Base-by-base conservation (phyloP, 2,113 vertebrate species). In the Anseranas semipalmata region DNA sequence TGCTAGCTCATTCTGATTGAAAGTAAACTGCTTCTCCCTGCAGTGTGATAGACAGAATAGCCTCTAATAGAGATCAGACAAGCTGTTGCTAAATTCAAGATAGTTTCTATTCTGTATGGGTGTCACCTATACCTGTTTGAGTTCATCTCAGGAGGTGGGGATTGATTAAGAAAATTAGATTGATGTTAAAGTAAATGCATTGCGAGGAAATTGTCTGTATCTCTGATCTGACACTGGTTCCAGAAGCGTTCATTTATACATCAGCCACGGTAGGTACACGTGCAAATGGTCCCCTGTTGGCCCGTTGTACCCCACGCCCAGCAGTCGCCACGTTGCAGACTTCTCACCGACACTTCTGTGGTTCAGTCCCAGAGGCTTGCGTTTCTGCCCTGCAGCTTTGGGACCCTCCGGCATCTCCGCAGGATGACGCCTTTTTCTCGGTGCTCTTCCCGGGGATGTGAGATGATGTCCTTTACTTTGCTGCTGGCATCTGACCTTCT, bases 131-230 rank as follows among this genome's bases (percentile, higher is more conserved):
- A 48, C 20, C 28, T 76, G 28, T 67, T 83, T 59, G n/a, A 63
- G 43, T 18, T n/a, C 21, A 73, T 53, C 27, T 89, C 25, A 32
- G 52, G 83, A 71, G 28, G 59, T 41, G 37, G 35, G 25, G 12
- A 46, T 5, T 72, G 11, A 33, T 52, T 88, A 90, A 90, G 70
- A 82, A 76, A 95, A 58, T 35, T 76, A 68, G 39, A 59, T 15
- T 46, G 62, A 65, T 37, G 19, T 15, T 72, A 32, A 21, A 53
- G 35, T 65, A 59, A 85, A 55, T 21, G 5, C 52, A 35, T 52
- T 0, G 1, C 15, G 41, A 79, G 59, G 4, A 88, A 79, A 50
- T 10, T 82, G 9, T n/a, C 18, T 0, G 0, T 67, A n/a, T 46
- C 25, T 73, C 78, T 78, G 37, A 59, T 50, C 43, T 45, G 52